Conservation (phyloP, 2,797 vertebrate genomes). For the Acanthiza pusilla region DNA sequence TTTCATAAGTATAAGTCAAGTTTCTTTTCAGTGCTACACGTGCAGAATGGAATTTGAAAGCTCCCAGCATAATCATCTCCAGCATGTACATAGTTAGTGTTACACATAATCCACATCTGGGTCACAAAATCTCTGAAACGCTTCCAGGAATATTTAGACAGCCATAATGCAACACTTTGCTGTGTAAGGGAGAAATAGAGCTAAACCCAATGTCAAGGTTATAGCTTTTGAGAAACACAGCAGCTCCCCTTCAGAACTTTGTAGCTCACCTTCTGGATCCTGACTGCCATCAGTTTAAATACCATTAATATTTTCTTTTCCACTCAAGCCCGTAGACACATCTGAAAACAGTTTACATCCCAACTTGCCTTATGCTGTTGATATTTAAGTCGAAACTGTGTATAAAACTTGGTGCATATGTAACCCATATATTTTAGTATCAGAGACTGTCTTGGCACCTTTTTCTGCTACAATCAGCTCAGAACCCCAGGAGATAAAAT, state of each 20-base stretch:
- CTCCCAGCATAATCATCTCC: slow-evolving; percentile 31
- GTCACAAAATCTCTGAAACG: slow-evolving; percentile 35
- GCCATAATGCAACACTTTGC: slow-evolving; percentile 18
- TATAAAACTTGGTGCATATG: slow-evolving; percentile 29
- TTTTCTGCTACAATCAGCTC: slow-evolving; percentile 47
- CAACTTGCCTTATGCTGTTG: not conserved
- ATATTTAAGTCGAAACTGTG: slow-evolving; percentile 12
- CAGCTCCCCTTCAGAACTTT: slow-evolving; percentile 36
- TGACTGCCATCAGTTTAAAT: not conserved
- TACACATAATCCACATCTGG: slow-evolving; percentile 62
- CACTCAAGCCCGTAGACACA: slow-evolving; percentile 11
- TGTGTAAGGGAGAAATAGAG: slow-evolving; percentile 12
- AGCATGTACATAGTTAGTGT: slow-evolving; percentile 35
- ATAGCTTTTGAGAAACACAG: slow-evolving; percentile 32
- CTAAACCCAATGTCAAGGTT: slow-evolving; percentile 32
- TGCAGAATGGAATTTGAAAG: slow-evolving; percentile 55
- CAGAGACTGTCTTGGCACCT: slow-evolving; percentile 28
- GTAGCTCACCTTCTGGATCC: slow-evolving; percentile 29
- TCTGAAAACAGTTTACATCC: slow-evolving; percentile 56
- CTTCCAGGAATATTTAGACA: slow-evolving; percentile 54
- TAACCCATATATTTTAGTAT: slow-evolving; percentile 51
- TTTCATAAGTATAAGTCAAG: slow-evolving; percentile 55
- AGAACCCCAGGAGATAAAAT: slow-evolving; percentile 37
- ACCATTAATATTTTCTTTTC: slow-evolving; percentile 42
- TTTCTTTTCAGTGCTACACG: slow-evolving; percentile 47